These are phyloP conservation scores for Crematogaster levior DNA, from an alignment of 2,888 invertebrate genomes.

Conservation along the genomic window DNA sequence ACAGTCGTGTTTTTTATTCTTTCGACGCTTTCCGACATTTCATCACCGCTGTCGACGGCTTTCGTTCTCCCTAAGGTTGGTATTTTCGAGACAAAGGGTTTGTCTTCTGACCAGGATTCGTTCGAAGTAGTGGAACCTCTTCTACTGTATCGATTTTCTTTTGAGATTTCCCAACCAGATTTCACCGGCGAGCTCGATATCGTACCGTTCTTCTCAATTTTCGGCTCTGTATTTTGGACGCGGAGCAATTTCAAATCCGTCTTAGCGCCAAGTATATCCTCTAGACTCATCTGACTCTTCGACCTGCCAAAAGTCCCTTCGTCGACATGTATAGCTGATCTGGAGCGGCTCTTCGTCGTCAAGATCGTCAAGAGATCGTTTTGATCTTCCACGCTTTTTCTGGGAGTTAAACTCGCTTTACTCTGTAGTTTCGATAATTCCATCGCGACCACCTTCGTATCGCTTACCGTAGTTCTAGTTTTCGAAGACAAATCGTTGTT, in stretches of 20 bases:
- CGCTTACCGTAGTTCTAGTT: slow-evolving; percentile 32
- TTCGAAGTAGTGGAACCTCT: slow-evolving; percentile 58
- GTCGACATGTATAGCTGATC: slow-evolving; percentile 81
- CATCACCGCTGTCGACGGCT: slow-evolving; percentile 65
- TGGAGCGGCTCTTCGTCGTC: slow-evolving; percentile 80
- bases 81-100: slow-evolving; percentile 76
- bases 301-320: slow-evolving; percentile 77
- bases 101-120: slow-evolving; percentile 75
- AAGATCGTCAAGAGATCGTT: slow-evolving; percentile 81
- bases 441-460: slow-evolving; percentile 21
- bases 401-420: slow-evolving; percentile 50
- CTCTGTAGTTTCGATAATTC: slow-evolving; percentile 47
- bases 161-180: slow-evolving; percentile 59
- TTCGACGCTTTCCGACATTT: slow-evolving; percentile 61
- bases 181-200: slow-evolving; percentile 4
- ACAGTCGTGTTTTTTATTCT: slow-evolving; percentile 56
- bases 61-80: slow-evolving; percentile 74
- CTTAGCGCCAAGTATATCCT: slow-evolving; percentile 80
- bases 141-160: slow-evolving; percentile 59
- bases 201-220: slow-evolving; percentile 53
- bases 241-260: slow-evolving; percentile 67
- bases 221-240: slow-evolving; percentile 59
- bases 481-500: slow-evolving; percentile 31
- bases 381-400: slow-evolving; percentile 68
- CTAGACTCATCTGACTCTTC: slow-evolving; percentile 81